Conservation (phyloP, 2,797 vertebrate genomes). For the Simalia tracyae region DNA sequence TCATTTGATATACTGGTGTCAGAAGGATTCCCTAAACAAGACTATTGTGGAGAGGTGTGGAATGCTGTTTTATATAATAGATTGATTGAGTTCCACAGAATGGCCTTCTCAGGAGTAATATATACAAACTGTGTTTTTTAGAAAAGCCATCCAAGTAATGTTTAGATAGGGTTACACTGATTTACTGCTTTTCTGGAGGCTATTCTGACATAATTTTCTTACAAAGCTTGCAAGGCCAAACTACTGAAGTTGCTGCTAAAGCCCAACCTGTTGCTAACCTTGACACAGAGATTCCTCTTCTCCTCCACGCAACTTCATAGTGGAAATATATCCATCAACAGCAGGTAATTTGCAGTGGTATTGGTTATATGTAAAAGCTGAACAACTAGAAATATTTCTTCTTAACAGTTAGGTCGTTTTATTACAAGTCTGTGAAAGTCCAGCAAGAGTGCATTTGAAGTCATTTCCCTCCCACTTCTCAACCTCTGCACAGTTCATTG, state of each 20-base stretch:
- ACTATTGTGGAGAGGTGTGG: not conserved
- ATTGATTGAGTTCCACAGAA: slow-evolving; percentile 3
- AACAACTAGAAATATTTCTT: slow-evolving; percentile 38
- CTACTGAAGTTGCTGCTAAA: slow-evolving; percentile 34
- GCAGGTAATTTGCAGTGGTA: slow-evolving; percentile 25
- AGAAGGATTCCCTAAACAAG: not conserved
- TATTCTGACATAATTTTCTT: slow-evolving; percentile 42
- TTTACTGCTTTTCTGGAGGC: slow-evolving; percentile 45
- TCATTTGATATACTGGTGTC: not conserved
- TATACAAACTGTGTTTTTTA: not conserved
- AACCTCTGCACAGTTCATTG: not conserved
- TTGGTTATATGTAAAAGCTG: not conserved
- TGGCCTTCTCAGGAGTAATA: not conserved
- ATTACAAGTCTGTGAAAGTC: slow-evolving; percentile 8
- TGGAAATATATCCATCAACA: slow-evolving; percentile 47
- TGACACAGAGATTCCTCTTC: slow-evolving; percentile 44
- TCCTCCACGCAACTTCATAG: slow-evolving; percentile 22
- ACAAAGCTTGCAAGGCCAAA: slow-evolving; percentile 33
- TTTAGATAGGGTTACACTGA: slow-evolving; percentile 13
- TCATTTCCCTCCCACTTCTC: not conserved
- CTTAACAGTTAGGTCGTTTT: fast-evolving
- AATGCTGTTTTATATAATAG: not conserved
- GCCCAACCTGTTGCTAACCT: slow-evolving; percentile 42
- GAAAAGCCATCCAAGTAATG: not conserved
- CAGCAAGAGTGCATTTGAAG: not conserved